A percentile compares a stretch with the other conserved stretches of the same genome.
Conservation (phyloP, 2,797 vertebrate genomes). For the Antennarius maculatus region DNA sequence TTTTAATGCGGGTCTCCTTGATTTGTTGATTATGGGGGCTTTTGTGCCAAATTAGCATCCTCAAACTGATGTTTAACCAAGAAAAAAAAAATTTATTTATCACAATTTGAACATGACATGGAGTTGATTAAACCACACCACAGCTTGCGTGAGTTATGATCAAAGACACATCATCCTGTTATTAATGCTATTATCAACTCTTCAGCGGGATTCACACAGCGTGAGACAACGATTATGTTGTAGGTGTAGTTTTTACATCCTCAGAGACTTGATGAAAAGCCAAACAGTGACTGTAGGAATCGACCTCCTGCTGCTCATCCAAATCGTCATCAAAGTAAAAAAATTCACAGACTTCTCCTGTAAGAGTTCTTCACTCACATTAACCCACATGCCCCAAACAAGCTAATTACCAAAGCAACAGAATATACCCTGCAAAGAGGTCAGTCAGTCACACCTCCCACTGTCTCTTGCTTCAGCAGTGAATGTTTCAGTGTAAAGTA, state of each 20-base stretch:
- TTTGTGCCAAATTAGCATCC: background rate
- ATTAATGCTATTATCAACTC: constrained; percentile 1
- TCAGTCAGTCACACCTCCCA: constrained; percentile 26
- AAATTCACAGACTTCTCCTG: background rate
- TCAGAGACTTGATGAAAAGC: constrained; percentile 1
- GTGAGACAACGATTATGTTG: constrained; percentile 8
- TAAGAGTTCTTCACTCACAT: constrained; percentile 11
- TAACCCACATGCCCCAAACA: constrained; percentile 11
- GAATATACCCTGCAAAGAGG: constrained; percentile 19
- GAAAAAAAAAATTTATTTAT: background rate
- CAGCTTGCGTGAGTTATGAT: constrained; percentile 3
- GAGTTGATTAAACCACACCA: constrained; percentile 13
- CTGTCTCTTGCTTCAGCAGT: background rate
- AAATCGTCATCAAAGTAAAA: constrained; percentile 3
- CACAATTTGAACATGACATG: constrained; percentile 6
- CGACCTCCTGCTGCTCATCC: background rate
- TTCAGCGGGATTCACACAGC: background rate
- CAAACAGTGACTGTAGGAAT: background rate
- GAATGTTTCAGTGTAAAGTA: background rate
- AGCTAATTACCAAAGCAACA: constrained; percentile 22
- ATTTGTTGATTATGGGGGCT: background rate
- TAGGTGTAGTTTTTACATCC: background rate
- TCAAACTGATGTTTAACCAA: constrained; percentile 1
- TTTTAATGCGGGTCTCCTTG: background rate
- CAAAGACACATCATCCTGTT: constrained; percentile 1